Base-by-base conservation (phyloP, 2,113 vertebrate species). In the Petrocephalus microphthalmus region DNA sequence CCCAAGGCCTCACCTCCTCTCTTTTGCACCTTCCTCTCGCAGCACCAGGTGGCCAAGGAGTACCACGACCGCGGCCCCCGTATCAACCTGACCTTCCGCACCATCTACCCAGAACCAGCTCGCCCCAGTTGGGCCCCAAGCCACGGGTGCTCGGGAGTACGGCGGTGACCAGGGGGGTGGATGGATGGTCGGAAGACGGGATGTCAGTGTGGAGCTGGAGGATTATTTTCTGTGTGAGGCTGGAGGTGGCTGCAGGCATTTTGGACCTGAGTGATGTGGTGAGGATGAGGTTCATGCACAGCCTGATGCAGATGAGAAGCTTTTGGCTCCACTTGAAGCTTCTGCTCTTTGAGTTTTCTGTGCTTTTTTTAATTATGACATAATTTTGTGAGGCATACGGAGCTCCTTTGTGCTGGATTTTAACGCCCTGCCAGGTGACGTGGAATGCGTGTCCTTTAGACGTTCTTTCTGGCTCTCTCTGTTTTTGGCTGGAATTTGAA, bases 1-100 rank as follows among this genome's bases (percentile, higher is more conserved):
- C 29, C 29, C 33, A 78, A 78, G 33, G 33, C 5, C 0, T 42
- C 71, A 78, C 33, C 71, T 7, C 1, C 15, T 78, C 71, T 78
- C 33, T 42, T 42, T 17, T 42, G 71, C 15, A 42, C 71, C 33
- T 42, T 33, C 33, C 71, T 42, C 33, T 78, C 71, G 42, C 92
- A 99, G 98, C 98, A 99, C 92, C 97, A 96, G 67, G 97, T 99
- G 84, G 97, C 98, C 51, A 99, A 98, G 93, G 98, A 99, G 86
- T 99, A 99, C 92, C 98, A 99, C 78, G 97, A 97, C 64, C 95
- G 97, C 78, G 95, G 95, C 19, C 95, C 95, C 0, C 94, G 98
- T 89, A 96, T 99, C 90, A 99, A 99, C 94, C 91, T 99, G 92
- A 99, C 98, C 71, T 99, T 99, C 93, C 96, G 98, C 88, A 97